These are phyloP conservation scores for Anthoscopus minutus DNA, from an alignment of 2,113 vertebrate species.

Conservation along the genomic window DNA sequence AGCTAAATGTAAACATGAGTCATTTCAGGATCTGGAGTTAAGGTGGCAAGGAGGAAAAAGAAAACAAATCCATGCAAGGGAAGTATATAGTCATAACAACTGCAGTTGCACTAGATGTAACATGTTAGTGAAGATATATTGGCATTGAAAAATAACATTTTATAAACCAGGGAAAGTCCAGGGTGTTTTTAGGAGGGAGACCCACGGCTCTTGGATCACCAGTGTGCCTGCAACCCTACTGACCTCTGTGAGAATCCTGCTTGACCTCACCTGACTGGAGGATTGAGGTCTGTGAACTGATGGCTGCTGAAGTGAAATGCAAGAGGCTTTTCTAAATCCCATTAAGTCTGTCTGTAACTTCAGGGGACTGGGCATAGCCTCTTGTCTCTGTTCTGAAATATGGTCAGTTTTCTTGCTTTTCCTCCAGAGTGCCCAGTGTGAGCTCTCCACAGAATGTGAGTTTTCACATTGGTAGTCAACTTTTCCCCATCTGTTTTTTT, in stretches of 20 bases:
- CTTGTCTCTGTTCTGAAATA: background rate
- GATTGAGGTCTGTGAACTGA: background rate
- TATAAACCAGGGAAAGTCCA: background rate
- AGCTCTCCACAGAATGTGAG: accelerated
- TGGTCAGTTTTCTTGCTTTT: background rate
- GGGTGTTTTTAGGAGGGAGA: background rate
- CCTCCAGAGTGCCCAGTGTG: background rate
- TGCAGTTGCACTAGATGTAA: background rate
- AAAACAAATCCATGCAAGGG: background rate
- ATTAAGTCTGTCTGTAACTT: background rate
- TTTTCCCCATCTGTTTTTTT: background rate
- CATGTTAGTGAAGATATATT: background rate
- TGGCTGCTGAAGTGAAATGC: background rate
- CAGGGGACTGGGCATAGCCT: background rate
- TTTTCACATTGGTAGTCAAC: background rate
- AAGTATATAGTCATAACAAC: background rate
- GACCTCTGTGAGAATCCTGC: background rate
- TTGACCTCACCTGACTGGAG: background rate
- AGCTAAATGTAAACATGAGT: background rate
- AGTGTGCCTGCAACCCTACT: background rate
- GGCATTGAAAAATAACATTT: background rate
- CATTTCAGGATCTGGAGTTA: constrained; percentile 1
- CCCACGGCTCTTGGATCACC: background rate
- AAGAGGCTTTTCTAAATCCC: background rate
- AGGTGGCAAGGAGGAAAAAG: background rate